phyloP scores from a whole-genome alignment of 2,888 invertebrate species.

The Mechanitis messenoides region DNA sequence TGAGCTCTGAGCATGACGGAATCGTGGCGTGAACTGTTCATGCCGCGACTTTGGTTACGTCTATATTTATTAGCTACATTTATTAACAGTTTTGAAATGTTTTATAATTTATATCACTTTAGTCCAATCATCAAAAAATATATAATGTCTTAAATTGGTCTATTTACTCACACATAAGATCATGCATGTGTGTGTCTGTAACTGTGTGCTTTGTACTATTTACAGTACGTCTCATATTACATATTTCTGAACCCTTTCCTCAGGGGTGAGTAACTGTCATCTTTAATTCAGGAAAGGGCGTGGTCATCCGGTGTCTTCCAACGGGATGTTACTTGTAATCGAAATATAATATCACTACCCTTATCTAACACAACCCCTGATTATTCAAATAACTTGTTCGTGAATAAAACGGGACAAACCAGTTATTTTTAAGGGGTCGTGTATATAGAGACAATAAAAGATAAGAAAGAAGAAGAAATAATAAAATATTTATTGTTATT shows the following conservation, averaged over 20 bases:
- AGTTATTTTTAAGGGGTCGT: conserved; percentile 19
- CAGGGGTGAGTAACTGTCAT: conserved; percentile 54
- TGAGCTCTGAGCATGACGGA: too few species aligned
- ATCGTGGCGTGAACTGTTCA: too few species aligned
- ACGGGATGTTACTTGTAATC: conserved; percentile 54
- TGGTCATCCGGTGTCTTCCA: conserved; percentile 60
- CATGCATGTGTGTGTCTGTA: too few species aligned
- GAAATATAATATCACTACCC: conserved; percentile 48
- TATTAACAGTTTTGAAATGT: too few species aligned
- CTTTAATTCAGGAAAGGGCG: conserved; percentile 65
- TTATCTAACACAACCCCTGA: conserved; percentile 15
- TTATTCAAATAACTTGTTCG: conserved; percentile 10
- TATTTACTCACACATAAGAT: not conserved
- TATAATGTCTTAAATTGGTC: too few species aligned
- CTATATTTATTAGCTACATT: too few species aligned
- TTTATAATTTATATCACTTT: too few species aligned
- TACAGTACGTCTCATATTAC: conserved; percentile 17
- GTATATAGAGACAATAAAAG: conserved; percentile 12
- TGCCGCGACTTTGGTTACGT: too few species aligned
- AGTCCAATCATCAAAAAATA: too few species aligned
- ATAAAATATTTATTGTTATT: not conserved
- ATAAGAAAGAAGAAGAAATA: not conserved
- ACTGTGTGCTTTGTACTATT: not conserved
- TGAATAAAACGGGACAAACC: conserved; percentile 22
- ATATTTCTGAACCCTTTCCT: conserved; percentile 31